Base-by-base conservation (phyloP, 2,113 vertebrate genomes). In the Coptodon rendalli region DNA sequence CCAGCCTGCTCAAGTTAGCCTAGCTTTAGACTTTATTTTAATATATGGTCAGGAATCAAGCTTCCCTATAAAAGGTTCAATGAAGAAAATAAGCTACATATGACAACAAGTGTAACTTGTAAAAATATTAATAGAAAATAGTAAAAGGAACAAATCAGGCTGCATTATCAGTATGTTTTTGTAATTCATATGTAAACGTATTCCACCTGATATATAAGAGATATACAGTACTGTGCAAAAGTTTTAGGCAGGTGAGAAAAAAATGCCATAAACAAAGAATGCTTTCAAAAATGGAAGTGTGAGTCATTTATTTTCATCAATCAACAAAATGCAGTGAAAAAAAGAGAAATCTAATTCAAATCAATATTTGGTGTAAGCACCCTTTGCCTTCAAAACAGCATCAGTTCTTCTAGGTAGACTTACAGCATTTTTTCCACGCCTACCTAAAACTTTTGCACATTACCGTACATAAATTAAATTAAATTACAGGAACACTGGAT, bases 371-470 rank as follows among this genome's bases (percentile, higher is more conserved):
- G 36, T 36, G 7, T 34, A 7, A 34, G 2, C 7, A 34, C 34
- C 7, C 34, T 34, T 34, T 34, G 36, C 36, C 36, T 36, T 36
- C 8, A 36, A 36, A 36, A 36, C 36, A 36, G 36, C 36, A 36
- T 31, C 29, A 31, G 29, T 31, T 31, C 29, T 31, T 31, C 29
- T 31, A 31, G 29, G 29, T 31, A 31, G 3, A 36, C 34, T 63
- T n/a, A 36, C 17, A 36, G 9, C 59, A 63, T 12, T 63, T 36
- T 63, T 63, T n/a, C 59, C 17, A 36, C 31, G 3, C 59, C 59
- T 63, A 19, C 59, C 59, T 63, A 63, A 63, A 63, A n/a, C 59
- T 12, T 36, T 63, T 63, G 59, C 59, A 63, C 59, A 63, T 17
- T 36, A n/a, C 9, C 0, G 1, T 63, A 22, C 22, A 22, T 22